Percentiles rank a stretch among this genome's conserved stretches.
phyloP scores from a whole-genome alignment of 2,797 vertebrate genomes.

The Lateolabrax maculatus region DNA sequence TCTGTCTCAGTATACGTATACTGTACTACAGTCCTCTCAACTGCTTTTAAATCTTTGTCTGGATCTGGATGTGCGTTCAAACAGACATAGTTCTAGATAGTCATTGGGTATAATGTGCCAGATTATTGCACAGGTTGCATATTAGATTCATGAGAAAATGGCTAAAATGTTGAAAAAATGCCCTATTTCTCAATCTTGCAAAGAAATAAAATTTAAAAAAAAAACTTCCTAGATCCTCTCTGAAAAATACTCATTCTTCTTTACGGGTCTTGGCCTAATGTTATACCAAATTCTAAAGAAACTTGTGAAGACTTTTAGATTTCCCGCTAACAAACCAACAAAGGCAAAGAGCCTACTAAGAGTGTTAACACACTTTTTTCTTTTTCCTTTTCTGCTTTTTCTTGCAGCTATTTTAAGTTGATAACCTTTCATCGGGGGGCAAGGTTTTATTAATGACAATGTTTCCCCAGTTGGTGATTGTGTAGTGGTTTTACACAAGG shows the following conservation, averaged over 20 bases:
- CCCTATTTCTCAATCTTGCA: not conserved
- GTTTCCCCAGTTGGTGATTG: slow-evolving; percentile 49
- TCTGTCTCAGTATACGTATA: not conserved
- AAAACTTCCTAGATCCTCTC: not conserved
- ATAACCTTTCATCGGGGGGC: slow-evolving; percentile 34
- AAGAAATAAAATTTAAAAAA: not conserved
- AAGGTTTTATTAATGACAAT: slow-evolving; percentile 43
- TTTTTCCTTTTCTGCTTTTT: slow-evolving; percentile 10
- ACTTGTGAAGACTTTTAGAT: slow-evolving; percentile 1
- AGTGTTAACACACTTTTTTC: slow-evolving; percentile 3
- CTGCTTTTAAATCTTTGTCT: not conserved
- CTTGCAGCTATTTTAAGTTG: slow-evolving; percentile 44
- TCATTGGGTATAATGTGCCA: not conserved
- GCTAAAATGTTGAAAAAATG: not conserved
- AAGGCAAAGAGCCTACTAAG: not conserved
- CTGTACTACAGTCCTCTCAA: not conserved
- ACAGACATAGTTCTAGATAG: not conserved
- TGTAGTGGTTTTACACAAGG: slow-evolving; percentile 53
- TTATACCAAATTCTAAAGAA: not conserved
- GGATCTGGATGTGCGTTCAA: not conserved
- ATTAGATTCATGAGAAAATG: not conserved
- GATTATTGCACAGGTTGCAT: not conserved
- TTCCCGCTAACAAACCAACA: not conserved
- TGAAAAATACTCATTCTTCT: not conserved
- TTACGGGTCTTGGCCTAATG: not conserved